Conservation (phyloP, 2,113 vertebrate species). For the Cyanoramphus novaezelandiae region DNA sequence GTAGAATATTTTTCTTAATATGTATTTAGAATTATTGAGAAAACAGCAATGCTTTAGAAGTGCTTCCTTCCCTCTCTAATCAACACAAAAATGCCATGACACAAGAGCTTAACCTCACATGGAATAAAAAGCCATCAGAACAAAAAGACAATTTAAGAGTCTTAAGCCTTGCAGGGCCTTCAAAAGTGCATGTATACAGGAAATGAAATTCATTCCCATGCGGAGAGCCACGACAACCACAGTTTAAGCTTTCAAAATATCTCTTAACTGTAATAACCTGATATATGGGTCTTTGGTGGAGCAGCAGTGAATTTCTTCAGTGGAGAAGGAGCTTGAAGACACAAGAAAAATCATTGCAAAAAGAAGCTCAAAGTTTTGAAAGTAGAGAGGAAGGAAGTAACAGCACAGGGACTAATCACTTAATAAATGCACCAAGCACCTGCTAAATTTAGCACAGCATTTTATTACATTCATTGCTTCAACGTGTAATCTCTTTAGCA, state of each 20-base stretch:
- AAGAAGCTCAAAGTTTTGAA: neutral
- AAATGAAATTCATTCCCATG: neutral
- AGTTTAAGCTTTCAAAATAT: neutral
- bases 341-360: neutral
- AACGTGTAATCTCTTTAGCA: neutral
- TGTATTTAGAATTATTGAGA: neutral
- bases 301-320: neutral
- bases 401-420: neutral
- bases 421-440: neutral
- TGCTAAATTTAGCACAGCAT: neutral
- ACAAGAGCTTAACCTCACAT: neutral
- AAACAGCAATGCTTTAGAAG: neutral
- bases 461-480: neutral
- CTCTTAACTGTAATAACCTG: neutral
- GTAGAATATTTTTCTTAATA: neutral
- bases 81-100: neutral
- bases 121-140: neutral
- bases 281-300: neutral
- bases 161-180: neutral
- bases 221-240: neutral
- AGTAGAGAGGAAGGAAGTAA: neutral
- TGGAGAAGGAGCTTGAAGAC: neutral
- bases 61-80: neutral
- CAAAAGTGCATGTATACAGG: rapidly evolving
- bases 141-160: neutral